These are phyloP conservation scores for Drymonia ruficornis DNA, from an alignment of 2,888 invertebrate genomes.

Conservation along the genomic window DNA sequence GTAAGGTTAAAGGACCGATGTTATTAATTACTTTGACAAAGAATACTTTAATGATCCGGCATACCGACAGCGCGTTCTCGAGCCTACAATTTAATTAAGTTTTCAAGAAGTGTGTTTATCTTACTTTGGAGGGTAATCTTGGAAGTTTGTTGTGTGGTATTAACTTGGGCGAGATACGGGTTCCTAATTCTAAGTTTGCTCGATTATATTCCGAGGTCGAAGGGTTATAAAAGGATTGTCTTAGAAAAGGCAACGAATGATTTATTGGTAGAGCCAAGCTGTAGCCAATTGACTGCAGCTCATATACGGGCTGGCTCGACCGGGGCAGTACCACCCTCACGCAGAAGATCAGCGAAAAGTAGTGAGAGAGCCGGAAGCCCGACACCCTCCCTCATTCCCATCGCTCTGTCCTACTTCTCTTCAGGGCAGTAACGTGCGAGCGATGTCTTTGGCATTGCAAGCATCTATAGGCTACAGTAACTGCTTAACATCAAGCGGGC, in stretches of 20 bases:
- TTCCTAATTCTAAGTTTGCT: conserved; percentile 1
- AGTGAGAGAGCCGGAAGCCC: no score
- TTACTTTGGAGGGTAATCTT: not conserved
- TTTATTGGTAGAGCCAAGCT: not conserved
- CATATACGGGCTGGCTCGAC: no score
- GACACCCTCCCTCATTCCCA: no score
- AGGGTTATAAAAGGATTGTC: not conserved
- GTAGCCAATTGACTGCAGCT: no score
- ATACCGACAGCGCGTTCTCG: not conserved
- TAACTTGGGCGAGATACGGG: not conserved
- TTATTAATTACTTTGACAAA: not conserved
- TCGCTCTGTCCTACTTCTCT: no score
- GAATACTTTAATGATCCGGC: not conserved
- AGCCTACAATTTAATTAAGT: not conserved
- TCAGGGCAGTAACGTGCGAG: no score
- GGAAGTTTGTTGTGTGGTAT: not conserved
- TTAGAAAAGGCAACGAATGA: not conserved
- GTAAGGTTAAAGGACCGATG: no score
- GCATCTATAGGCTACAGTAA: no score
- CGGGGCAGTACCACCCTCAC: no score
- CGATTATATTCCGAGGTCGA: not conserved
- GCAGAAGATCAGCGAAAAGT: no score
- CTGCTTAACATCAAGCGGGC: no score
- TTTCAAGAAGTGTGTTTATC: not conserved
- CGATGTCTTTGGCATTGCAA: no score